Base-by-base conservation (phyloP, 2,113 vertebrate species). In the Oostethus manadensis region DNA sequence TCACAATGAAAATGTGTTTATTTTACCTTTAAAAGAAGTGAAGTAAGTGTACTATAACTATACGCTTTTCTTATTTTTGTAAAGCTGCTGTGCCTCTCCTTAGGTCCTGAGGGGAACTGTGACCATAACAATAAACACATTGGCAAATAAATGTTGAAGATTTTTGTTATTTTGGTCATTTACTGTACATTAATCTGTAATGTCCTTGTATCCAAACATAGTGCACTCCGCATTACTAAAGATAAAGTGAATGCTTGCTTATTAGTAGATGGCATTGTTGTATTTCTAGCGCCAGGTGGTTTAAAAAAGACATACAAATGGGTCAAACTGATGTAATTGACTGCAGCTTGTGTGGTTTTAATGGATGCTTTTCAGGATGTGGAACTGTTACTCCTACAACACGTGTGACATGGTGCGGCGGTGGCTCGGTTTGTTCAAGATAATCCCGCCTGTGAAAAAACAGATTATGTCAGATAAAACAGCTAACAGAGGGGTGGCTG, bases 391-490 rank as follows among this genome's bases (percentile, higher is more conserved):
- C 45, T 69, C 55, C 53, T 20, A 33, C 29, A 13, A 15, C 53
- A 55, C 40, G 18, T 20, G 33, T 21, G 53, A 55, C 18, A 42
- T 15, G 53, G 18, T 21, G 9, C 29, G 20, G 33, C 18, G 35
- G n/a, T 58, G 63, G 62, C 71, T 73, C 17, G 46, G 51, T 74
- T 67, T 72, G 54, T 71, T 71, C 45, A 56, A 66, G 45, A 64
- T 69, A 66, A 85, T 74, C 75, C 43, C 62, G 67, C 69, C 68
- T 78, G 62, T 56, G 66, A 55, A 68, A 85, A 84, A 78, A 82
- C 79, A 85, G 83, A 85, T 82, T 64, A 78, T 73, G 57, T 58
- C 45, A 85, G 78, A 83, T 82, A 79, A 84, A 71, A 71, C 22
- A 45, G 57, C 16, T 17, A 71, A 71, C 67, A 59, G 66, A 72